A percentile compares a stretch with the other conserved stretches of the same genome.
Conservation (phyloP, 53 echinoderm and acorn worm species). For the Arbacia lixula region DNA sequence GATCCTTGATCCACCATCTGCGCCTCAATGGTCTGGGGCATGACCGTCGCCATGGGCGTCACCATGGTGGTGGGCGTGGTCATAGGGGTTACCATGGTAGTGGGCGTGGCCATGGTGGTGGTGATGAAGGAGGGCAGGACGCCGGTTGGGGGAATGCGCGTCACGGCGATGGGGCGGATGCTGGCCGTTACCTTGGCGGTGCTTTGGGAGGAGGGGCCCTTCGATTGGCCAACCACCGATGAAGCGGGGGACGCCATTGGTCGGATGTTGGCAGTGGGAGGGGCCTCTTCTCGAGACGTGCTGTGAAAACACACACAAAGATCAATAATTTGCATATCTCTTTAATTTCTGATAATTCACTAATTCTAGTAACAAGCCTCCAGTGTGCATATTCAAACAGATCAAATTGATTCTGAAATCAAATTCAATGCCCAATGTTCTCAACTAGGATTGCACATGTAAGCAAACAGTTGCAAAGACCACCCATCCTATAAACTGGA, state of each 20-base stretch:
- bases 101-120: conserved; percentile 53
- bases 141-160: conserved; percentile 74
- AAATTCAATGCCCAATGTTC: too few species aligned
- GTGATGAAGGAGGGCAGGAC: conserved; percentile 70
- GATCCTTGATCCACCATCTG: conserved; percentile 19
- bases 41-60: conserved; percentile 98
- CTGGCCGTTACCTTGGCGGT: conserved; percentile 82
- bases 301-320: too few species aligned
- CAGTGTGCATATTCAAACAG: too few species aligned
- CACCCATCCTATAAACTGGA: too few species aligned
- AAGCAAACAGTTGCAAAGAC: too few species aligned
- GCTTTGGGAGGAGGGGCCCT: conserved; percentile 61
- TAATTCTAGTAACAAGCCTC: too few species aligned
- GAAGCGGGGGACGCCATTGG: conserved; percentile 90
- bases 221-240: conserved; percentile 78
- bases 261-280: conserved; percentile 97
- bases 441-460: too few species aligned
- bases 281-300: conserved; percentile 92
- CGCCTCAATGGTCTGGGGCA: conserved; percentile 88
- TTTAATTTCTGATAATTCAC: too few species aligned
- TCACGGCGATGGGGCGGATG: conserved; percentile 95
- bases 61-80: conserved; percentile 43
- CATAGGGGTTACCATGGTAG: conserved; percentile 14
- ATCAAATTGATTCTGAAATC: too few species aligned
- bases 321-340: too few species aligned